Evolutionary conservation across 2,797 vertebrate species (phyloP).

Genomic region (Silurus lanzhouensis): DNA sequence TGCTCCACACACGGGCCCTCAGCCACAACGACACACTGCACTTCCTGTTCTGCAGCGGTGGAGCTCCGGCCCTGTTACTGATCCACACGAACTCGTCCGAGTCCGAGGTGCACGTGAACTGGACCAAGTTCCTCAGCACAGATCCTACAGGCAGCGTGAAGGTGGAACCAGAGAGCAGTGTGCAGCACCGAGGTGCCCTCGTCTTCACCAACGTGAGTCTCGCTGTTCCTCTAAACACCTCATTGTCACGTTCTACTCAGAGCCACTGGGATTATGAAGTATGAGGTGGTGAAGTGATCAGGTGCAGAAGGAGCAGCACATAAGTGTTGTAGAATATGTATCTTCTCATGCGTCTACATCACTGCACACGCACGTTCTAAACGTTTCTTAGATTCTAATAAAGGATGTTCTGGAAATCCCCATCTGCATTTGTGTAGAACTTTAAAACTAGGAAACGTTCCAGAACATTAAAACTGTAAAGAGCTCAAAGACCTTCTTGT

Average conservation of each 20-base stretch:
- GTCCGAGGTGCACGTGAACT: slow-evolving; percentile 79
- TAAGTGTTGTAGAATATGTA: background rate
- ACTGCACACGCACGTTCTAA: background rate
- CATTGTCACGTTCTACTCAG: background rate
- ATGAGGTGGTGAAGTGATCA: background rate
- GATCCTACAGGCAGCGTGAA: slow-evolving; percentile 67
- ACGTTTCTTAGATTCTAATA: background rate
- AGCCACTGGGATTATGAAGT: background rate
- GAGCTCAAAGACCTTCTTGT: background rate
- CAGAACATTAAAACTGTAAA: background rate
- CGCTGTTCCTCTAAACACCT: background rate
- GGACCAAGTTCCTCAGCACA: slow-evolving; percentile 71
- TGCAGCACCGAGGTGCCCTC: slow-evolving; percentile 75
- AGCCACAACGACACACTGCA: slow-evolving; percentile 84
- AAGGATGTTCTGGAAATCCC: background rate
- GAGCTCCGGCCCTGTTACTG: slow-evolving; percentile 80
- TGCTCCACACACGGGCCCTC: slow-evolving; percentile 81
- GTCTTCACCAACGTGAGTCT: slow-evolving; percentile 81
- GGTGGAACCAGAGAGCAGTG: slow-evolving; percentile 78
- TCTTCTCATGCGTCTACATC: background rate
- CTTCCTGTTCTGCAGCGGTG: slow-evolving; percentile 82
- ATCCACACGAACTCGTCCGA: slow-evolving; percentile 73
- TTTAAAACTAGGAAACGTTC: background rate
- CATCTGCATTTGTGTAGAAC: background rate
- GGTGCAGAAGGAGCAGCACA: background rate